These are phyloP conservation scores for Diarsia mendica DNA, from an alignment of 2,888 invertebrate species.

Conservation along the genomic window DNA sequence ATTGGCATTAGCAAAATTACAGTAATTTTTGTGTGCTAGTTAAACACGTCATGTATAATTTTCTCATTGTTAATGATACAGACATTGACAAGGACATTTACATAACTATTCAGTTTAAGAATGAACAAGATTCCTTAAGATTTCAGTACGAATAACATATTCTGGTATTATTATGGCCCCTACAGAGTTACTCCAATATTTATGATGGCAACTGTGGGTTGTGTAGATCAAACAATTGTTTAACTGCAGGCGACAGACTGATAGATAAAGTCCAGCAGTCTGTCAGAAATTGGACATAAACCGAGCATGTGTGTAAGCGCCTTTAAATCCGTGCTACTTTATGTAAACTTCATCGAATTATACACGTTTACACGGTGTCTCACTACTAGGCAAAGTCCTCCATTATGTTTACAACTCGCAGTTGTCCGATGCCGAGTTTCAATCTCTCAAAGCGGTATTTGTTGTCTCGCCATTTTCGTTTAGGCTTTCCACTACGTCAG, in stretches of 20 bases:
- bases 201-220: background rate
- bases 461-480: background rate
- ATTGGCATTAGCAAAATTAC: slow-evolving; percentile 21
- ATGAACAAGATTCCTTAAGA: background rate
- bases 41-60: slow-evolving; percentile 7
- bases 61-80: slow-evolving; percentile 7
- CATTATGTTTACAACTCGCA: background rate
- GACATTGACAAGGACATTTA: background rate
- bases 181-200: background rate
- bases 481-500: background rate
- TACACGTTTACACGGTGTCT: background rate
- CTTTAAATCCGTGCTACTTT: background rate
- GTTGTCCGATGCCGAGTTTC: background rate
- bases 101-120: background rate
- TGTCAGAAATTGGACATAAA: no score
- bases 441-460: background rate
- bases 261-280: no score
- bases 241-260: no score
- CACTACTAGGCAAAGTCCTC: background rate
- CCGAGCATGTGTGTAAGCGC: background rate
- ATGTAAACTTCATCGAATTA: slow-evolving; percentile 14
- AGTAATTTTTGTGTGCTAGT: slow-evolving; percentile 5
- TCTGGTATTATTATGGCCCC: background rate
- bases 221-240: background rate
- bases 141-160: background rate